Evolutionary conservation across 2,113 vertebrate genomes (phyloP).

Genomic region (Gopherus evgoodei): DNA sequence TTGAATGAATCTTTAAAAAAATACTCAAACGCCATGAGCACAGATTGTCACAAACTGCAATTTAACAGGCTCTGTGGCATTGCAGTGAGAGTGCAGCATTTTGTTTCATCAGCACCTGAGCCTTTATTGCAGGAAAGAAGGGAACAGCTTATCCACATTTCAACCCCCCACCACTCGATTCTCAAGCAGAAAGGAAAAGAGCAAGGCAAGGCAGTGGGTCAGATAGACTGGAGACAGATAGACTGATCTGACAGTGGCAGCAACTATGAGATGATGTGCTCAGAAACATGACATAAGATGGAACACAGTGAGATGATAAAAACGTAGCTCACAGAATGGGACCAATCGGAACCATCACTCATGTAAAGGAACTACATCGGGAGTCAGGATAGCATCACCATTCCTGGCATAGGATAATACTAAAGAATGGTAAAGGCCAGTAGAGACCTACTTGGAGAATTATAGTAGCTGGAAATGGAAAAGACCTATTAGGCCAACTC

Average conservation of each 20-base stretch:
- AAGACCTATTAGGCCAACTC: neutral
- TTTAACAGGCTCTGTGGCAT: neutral
- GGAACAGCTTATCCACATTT: neutral
- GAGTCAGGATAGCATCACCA: neutral
- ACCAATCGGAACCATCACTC: neutral
- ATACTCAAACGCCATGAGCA: neutral
- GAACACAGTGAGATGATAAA: neutral
- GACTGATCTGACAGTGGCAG: neutral
- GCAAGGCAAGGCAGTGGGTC: neutral
- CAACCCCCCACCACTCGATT: neutral
- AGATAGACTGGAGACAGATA: neutral
- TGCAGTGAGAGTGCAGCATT: neutral
- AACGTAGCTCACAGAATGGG: neutral
- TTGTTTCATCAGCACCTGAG: neutral
- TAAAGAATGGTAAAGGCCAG: neutral
- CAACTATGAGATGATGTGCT: neutral
- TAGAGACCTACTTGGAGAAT: neutral
- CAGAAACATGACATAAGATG: accelerated
- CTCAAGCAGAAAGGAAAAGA: neutral
- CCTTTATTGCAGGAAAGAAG: accelerated
- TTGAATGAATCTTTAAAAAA: neutral
- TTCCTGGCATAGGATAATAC: neutral
- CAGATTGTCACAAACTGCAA: neutral
- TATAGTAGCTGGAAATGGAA: neutral
- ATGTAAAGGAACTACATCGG: neutral